Evolutionary conservation across 2,113 vertebrate species (phyloP), one percentile per base, ranked within the genome.

Genomic region (Hippocampus guttulatus): DNA sequence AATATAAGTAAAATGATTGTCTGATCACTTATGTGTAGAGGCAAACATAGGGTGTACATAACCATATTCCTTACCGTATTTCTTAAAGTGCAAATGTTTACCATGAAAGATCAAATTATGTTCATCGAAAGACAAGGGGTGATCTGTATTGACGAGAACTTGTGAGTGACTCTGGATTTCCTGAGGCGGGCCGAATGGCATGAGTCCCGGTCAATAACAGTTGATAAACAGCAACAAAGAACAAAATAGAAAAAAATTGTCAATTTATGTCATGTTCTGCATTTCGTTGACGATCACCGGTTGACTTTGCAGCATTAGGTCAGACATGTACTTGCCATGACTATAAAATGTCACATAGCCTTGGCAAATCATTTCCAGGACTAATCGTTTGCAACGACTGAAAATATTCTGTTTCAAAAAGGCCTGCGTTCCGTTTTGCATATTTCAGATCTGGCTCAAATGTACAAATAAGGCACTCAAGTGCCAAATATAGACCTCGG

Each of bases 31-130:
- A 18, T 43, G 15, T 43, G 27, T 61, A 23, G 58, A 61, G 15
- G 10, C 8, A 64, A 3, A 16, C 18, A 41, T 5, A 41, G 38
- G 3, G 11, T 41, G 3, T 23, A 21, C 33, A 25, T 43, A 15
- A 33, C 61, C 27, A 54, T 47, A 45, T 68, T 49, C 74, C 18
- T 77, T 88, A 88, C 33, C 33, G 14, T 15, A 45, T 45, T 45
- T 51, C 5, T 51, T 51, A 6, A 88, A 88, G 87, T 88, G 87
- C 87, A 82, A 68, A 74, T 40, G 40, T 68, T 76, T 76, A 75
- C 55, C 73, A 70, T 30, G 30, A 61, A 16, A 30, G 27, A 61
- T 61, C 27, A 16, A 33, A 33, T 33, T 33, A 61, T 58, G 55
- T 27, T 58, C 58, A 18, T 33, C 27, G 33, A 33, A 65, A 68